Conservation (phyloP, 1,140 invertebrate species). For the Caenorhabditis elegans region DNA sequence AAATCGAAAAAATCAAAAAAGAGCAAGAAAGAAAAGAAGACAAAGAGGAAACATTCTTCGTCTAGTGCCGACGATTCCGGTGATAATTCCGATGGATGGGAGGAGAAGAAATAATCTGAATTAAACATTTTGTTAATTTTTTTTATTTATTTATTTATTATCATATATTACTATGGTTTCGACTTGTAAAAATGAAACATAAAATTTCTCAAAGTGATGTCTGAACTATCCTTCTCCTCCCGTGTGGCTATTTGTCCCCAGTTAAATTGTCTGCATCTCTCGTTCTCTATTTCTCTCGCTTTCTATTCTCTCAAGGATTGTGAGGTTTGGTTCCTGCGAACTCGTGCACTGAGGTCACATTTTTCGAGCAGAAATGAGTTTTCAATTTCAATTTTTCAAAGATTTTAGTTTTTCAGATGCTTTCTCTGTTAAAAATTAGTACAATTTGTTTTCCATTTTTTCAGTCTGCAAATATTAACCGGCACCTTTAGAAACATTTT, state of each 20-base stretch:
- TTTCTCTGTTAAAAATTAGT: too few relatives aligned
- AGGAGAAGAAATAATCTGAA: neutral
- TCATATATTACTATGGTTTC: too few relatives aligned
- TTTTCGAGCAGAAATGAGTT: neutral
- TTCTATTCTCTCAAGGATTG: neutral
- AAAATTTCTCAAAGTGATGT: neutral
- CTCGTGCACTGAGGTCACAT: slow-evolving; percentile 13
- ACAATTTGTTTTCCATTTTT: too few relatives aligned
- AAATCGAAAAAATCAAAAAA: neutral
- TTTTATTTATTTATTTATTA: neutral
- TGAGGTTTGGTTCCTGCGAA: slow-evolving; percentile 15
- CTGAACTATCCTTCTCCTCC: neutral
- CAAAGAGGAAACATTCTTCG: neutral
- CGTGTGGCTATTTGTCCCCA: neutral
- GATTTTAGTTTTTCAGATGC: too few relatives aligned
- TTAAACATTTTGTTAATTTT: neutral
- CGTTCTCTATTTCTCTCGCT: neutral
- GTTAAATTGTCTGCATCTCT: neutral
- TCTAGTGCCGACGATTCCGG: neutral
- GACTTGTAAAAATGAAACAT: too few relatives aligned
- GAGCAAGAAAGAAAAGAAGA: neutral
- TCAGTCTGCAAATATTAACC: too few relatives aligned
- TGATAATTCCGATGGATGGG: neutral
- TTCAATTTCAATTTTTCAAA: neutral
- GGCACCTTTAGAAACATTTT: too few relatives aligned